phyloP scores from a whole-genome alignment of 2,797 vertebrate genomes.

The Gymnocypris eckloni region DNA sequence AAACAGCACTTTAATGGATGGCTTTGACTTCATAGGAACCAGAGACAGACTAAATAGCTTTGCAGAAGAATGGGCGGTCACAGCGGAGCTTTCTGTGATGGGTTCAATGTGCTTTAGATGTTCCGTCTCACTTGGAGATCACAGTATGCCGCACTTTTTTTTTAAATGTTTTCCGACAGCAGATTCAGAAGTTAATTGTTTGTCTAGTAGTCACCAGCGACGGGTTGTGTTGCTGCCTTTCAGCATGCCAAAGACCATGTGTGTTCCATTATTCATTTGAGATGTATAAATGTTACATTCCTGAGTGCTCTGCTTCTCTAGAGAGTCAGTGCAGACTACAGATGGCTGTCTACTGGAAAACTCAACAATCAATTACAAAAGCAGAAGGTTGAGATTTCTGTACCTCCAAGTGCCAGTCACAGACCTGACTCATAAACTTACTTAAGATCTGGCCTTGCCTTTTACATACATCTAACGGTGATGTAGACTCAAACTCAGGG shows the following conservation, averaged over 20 bases:
- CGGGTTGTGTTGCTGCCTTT: constrained; percentile 6
- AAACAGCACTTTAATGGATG: constrained; percentile 39
- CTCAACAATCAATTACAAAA: constrained; percentile 37
- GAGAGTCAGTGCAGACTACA: constrained; percentile 31
- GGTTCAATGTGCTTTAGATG: constrained; percentile 39
- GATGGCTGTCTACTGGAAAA: constrained; percentile 44
- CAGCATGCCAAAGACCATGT: constrained; percentile 38
- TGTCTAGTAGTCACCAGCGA: constrained; percentile 25
- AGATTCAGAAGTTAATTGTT: constrained; percentile 37
- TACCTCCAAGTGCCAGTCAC: constrained; percentile 27
- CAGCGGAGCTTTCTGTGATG: constrained; percentile 1
- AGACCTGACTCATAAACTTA: too few species aligned
- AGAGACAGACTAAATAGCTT: constrained; percentile 42
- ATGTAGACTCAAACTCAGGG: not conserved
- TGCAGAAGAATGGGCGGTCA: constrained; percentile 19
- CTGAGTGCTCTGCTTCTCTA: constrained; percentile 37
- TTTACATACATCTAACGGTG: not conserved
- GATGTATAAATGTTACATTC: constrained; percentile 50
- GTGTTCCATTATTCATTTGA: constrained; percentile 39
- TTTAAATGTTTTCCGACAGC: not conserved
- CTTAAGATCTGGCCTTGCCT: constrained; percentile 2
- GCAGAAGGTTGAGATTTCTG: constrained; percentile 30
- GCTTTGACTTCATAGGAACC: constrained; percentile 31
- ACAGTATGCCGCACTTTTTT: constrained; percentile 13
- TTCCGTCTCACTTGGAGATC: constrained; percentile 18